phyloP scores from a whole-genome alignment of 1,140 invertebrate genomes.

The Campoletis sonorensis region DNA sequence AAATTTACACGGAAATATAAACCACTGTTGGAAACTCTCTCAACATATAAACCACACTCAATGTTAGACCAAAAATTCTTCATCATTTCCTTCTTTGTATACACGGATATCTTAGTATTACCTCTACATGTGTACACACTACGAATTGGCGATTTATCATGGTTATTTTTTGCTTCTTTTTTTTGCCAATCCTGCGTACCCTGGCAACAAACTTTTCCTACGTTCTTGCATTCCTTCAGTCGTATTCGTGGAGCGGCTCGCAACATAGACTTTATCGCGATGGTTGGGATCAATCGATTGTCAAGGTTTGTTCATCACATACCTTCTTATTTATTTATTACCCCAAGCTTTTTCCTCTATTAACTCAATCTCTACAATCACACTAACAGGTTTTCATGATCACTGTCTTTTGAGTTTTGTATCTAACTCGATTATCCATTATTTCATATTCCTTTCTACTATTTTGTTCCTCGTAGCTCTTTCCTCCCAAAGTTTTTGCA shows the following conservation, averaged over 20 bases:
- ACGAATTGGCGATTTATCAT: constrained; percentile 36
- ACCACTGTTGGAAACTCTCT: no score
- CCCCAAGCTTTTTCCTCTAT: constrained; percentile 43
- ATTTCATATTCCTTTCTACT: constrained; percentile 5
- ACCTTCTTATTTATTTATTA: constrained; percentile 26
- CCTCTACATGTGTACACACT: not conserved
- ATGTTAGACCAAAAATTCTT: no score
- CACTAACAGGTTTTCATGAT: no score
- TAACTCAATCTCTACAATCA: no score
- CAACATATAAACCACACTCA: no score
- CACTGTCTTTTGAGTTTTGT: not conserved
- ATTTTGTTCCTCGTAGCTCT: constrained; percentile 30
- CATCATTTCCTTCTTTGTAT: no score
- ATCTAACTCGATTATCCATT: not conserved
- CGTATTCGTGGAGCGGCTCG: constrained; percentile 88
- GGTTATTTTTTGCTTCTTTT: constrained; percentile 51
- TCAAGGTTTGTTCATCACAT: constrained; percentile 75
- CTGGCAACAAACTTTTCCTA: constrained; percentile 25
- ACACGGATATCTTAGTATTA: not conserved
- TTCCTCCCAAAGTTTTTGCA: not conserved
- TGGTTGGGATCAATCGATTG: constrained; percentile 79
- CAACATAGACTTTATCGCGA: constrained; percentile 85
- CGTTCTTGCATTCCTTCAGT: constrained; percentile 75
- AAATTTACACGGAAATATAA: no score
- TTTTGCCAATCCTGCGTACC: constrained; percentile 55